Evolutionary conservation across 2,797 vertebrate genomes (phyloP), one percentile per base, ranked within the genome.

Genomic region (Malurus splendens): DNA sequence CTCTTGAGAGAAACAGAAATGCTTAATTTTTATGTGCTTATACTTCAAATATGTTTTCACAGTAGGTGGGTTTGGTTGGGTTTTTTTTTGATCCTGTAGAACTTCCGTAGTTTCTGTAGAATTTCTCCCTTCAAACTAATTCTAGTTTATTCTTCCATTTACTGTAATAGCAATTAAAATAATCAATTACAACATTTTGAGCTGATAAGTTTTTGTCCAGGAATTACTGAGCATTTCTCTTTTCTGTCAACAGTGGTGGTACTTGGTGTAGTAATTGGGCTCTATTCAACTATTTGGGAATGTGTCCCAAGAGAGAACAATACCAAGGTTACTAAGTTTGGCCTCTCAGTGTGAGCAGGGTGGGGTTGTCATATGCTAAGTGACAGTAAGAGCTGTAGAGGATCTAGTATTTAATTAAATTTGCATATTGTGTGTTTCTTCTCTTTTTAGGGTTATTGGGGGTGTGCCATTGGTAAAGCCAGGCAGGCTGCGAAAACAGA

Each of bases 401-500:
- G 8, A 18, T 30, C 30, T 36, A 5, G 1, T 48, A 56, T 51
- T 78, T 68, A 33, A 86, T 77, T 16, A 24, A 12, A 66, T 36
- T 51, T 67, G 6, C 14, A 3, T 33, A 44, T 30, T 50, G 10
- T 32, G 25, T 39, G 0, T 23, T 50, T 45, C 13, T 71, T 23
- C 36, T 47, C 64, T 62, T 86, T 87, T 65, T 32, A 99, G 99
- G 99, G 99, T 92, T 99, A 99, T 80, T 99, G 99, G 99, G 99
- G 99, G 6, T 99, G 99, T 91, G 98, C 99, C 78, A 99, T 99
- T 66, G 99, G 99, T 28, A 99, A 99, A 97, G 99, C 99, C 75
- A 99, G 98, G 89, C 99, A 99, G 92, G 99, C 99, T 25, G 99
- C 99, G 45, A 99, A 99, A 97, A 99, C 99, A 24, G 99, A 99